These are phyloP conservation scores for Synanthedon myopaeformis DNA, from an alignment of 2,888 invertebrate species.

Conservation along the genomic window DNA sequence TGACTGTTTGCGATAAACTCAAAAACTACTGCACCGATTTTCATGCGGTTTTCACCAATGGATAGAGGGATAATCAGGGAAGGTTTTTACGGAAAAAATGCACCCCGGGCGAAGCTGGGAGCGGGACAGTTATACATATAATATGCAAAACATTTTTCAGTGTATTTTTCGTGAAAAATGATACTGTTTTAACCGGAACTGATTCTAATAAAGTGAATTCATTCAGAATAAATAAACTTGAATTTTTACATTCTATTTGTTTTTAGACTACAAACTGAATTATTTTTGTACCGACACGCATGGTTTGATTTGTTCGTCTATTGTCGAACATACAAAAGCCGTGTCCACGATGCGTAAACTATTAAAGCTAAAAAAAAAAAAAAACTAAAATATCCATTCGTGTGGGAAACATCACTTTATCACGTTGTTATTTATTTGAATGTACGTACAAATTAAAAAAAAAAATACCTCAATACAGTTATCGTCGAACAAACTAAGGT, in stretches of 20 bases:
- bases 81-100: too few species aligned
- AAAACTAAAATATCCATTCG: background rate
- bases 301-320: background rate
- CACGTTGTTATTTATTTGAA: background rate
- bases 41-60: too few species aligned
- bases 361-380: background rate
- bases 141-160: too few species aligned
- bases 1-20: too few species aligned
- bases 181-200: too few species aligned
- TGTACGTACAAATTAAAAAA: background rate
- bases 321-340: background rate
- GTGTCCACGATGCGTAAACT: background rate
- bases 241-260: background rate
- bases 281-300: background rate
- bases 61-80: too few species aligned
- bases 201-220: too few species aligned
- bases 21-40: too few species aligned
- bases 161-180: too few species aligned
- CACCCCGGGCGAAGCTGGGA: too few species aligned
- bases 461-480: conserved; percentile 26
- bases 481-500: conserved; percentile 27
- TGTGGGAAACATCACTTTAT: background rate
- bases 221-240: background rate
- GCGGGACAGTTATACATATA: too few species aligned
- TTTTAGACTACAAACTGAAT: too few species aligned